Evolutionary conservation across 2,113 vertebrate genomes (phyloP).

Genomic region (Morone chrysops): DNA sequence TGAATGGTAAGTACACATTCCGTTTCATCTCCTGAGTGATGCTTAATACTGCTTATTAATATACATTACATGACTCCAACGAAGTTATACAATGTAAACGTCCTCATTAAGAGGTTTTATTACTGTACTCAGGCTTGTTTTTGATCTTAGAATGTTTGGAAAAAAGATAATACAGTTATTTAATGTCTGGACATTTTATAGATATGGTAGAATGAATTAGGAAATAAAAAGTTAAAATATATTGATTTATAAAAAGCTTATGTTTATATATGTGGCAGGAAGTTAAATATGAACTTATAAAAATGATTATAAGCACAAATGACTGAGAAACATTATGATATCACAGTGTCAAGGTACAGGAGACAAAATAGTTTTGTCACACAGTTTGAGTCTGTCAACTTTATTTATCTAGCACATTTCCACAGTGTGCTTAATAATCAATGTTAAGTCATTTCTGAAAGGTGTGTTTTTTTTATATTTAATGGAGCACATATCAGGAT

Average conservation of each 20-base stretch:
- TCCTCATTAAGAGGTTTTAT: background rate
- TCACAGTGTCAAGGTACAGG: conserved; percentile 2
- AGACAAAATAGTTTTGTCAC: background rate
- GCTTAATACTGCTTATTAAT: background rate
- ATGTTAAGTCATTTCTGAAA: background rate
- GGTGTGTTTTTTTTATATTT: background rate
- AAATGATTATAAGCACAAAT: background rate
- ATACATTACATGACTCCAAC: no score
- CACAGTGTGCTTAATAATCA: no score
- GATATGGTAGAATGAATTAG: background rate
- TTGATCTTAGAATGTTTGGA: background rate
- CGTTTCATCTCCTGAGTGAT: background rate
- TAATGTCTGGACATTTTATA: background rate
- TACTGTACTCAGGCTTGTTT: background rate
- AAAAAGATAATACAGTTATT: background rate
- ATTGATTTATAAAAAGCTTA: no score
- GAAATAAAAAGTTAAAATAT: background rate
- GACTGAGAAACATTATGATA: background rate
- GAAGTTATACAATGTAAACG: background rate
- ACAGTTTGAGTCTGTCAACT: background rate
- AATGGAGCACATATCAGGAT: no score
- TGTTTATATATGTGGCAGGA: background rate
- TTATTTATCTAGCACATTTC: no score
- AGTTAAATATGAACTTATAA: no score
- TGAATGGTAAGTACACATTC: conserved; percentile 93